Conservation (phyloP, 2,888 invertebrate genomes). For the Pandemis cinnamomeana region DNA sequence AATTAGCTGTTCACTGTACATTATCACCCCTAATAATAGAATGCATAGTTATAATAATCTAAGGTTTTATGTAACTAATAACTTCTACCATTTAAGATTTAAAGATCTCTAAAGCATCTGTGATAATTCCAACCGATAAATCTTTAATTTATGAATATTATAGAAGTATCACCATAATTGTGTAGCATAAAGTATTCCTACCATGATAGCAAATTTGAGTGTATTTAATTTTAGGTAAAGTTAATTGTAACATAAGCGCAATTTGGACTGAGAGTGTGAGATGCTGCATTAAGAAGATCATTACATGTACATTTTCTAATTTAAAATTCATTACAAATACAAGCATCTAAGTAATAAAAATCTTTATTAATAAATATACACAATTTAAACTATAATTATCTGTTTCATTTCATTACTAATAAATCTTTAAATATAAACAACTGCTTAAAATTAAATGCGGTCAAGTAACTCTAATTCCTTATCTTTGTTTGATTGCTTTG, state of each 20-base stretch:
- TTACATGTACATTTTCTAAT: constrained; percentile 33
- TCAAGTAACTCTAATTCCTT: constrained; percentile 32
- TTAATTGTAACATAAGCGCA: constrained; percentile 34
- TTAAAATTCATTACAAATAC: constrained; percentile 36
- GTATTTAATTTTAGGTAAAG: constrained; percentile 29
- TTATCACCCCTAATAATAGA: constrained; percentile 34
- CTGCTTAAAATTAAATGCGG: constrained; percentile 22
- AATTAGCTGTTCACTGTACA: constrained; percentile 28
- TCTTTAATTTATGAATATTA: constrained; percentile 76
- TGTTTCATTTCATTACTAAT: constrained; percentile 21
- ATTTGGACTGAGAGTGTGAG: constrained; percentile 47
- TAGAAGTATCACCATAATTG: constrained; percentile 61
- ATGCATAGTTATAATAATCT: constrained; percentile 35
- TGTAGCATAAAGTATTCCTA: constrained; percentile 61
- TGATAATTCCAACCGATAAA: constrained; percentile 81
- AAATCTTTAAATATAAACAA: background rate
- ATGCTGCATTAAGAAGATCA: constrained; percentile 62
- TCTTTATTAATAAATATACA: constrained; percentile 29
- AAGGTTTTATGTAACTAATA: constrained; percentile 58
- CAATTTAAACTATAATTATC: constrained; percentile 1
- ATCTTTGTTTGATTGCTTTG: constrained; percentile 33
- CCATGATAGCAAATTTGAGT: constrained; percentile 52
- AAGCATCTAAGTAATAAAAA: constrained; percentile 23
- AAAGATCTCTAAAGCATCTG: constrained; percentile 83
- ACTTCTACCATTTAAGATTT: constrained; percentile 75